These are phyloP conservation scores for Cantharis flavilabris DNA, from an alignment of 2,888 invertebrate species.

Conservation along the genomic window DNA sequence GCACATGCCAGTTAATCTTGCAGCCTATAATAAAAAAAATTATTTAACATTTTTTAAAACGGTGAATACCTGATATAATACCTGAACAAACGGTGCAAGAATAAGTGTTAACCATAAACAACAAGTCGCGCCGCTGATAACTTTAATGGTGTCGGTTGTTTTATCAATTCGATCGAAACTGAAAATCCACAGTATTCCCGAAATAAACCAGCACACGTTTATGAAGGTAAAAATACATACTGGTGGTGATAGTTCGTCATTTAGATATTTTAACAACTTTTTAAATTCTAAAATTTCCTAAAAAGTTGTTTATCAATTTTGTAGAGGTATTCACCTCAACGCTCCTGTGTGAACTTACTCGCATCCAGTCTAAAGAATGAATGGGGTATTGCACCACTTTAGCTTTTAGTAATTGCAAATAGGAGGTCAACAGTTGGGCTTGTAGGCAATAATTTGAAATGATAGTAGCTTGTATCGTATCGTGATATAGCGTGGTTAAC, in stretches of 20 bases:
- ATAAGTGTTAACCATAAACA: conserved; percentile 69
- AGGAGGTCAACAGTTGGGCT: conserved; percentile 76
- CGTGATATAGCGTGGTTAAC: conserved; percentile 74
- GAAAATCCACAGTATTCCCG: conserved; percentile 72
- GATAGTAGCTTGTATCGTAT: conserved; percentile 81
- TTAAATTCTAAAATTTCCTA: conserved; percentile 81
- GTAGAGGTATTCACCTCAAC: conserved; percentile 7
- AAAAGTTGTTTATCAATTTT: conserved; percentile 26
- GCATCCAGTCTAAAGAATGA: conserved; percentile 78
- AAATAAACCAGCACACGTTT: conserved; percentile 73
- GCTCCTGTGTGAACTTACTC: conserved; percentile 55
- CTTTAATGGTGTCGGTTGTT: conserved; percentile 62
- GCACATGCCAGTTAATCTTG: conserved; percentile 74
- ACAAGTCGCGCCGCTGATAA: conserved; percentile 65
- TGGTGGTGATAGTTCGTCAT: conserved; percentile 75
- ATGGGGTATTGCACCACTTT: conserved; percentile 75
- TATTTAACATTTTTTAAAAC: neutral
- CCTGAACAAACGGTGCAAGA: conserved; percentile 73
- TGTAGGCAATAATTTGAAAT: conserved; percentile 83
- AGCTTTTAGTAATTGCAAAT: conserved; percentile 72
- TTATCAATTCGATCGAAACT: conserved; percentile 63
- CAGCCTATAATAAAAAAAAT: conserved; percentile 63
- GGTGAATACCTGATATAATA: conserved; percentile 40
- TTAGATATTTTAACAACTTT: conserved; percentile 76
- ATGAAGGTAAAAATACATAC: conserved; percentile 78